Conservation (phyloP, 2,797 vertebrate species). For the Champsocephalus esox region DNA sequence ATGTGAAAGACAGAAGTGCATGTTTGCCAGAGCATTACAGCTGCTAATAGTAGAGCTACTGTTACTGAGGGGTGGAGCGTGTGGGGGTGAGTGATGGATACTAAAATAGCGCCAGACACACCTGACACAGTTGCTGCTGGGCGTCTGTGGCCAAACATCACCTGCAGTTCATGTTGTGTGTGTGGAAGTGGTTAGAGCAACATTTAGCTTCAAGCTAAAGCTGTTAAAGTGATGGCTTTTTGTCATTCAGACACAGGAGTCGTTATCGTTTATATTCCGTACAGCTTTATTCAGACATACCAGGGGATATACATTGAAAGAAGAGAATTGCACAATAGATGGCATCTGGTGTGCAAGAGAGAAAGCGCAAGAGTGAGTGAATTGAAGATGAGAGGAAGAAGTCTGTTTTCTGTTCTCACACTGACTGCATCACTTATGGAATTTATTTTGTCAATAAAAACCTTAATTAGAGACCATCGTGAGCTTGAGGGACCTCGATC, state of each 20-base stretch:
- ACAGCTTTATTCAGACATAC: not conserved
- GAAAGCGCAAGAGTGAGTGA: not conserved
- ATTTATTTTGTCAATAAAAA: not conserved
- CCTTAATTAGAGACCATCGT: not conserved
- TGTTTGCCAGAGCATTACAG: constrained; percentile 47
- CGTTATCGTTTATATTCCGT: not conserved
- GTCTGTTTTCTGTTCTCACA: not conserved
- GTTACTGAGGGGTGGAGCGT: constrained; percentile 21
- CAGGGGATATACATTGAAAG: not conserved
- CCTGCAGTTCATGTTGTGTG: not conserved
- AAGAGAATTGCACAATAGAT: not conserved
- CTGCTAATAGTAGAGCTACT: constrained; percentile 46
- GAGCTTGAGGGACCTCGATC: not conserved
- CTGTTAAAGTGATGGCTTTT: not conserved
- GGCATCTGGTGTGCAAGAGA: not conserved
- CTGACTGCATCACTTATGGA: not conserved
- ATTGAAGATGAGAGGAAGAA: not conserved
- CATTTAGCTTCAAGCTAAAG: not conserved
- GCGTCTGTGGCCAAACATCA: constrained; percentile 4
- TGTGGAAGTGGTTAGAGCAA: not conserved
- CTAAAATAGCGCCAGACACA: constrained; percentile 33
- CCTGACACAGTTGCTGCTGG: constrained; percentile 10
- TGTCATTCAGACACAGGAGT: not conserved
- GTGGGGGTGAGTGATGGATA: constrained; percentile 13
- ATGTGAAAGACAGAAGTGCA: constrained; percentile 62